Percentiles rank a stretch among this genome's conserved stretches.
phyloP scores from a whole-genome alignment of 35 echinoderm and acorn worm genomes.

The Heliocidaris erythrogramma region DNA sequence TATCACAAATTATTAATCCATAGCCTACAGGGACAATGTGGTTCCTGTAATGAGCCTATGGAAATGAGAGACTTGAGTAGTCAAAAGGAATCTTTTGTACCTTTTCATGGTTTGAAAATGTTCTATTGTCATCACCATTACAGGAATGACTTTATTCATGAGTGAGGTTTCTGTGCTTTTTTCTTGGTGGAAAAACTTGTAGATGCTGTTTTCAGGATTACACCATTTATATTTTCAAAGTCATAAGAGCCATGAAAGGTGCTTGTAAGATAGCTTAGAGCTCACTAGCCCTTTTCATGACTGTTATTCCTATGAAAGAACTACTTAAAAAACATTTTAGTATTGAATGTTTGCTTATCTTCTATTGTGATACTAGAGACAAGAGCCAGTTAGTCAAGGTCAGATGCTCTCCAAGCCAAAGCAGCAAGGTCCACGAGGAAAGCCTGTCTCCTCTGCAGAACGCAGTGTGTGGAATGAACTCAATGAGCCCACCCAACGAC shows the following conservation, averaged over 20 bases:
- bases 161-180: no score
- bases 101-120: no score
- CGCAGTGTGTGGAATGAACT: conserved; percentile 4
- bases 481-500: conserved; percentile 16
- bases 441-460: neutral
- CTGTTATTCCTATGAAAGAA: neutral
- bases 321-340: neutral
- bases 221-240: neutral
- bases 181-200: no score
- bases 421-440: neutral
- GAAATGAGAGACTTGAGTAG: no score
- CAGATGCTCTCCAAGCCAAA: conserved; percentile 67
- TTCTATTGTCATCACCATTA: no score
- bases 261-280: neutral
- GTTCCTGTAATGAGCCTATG: no score
- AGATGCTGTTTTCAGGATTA: no score
- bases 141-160: no score
- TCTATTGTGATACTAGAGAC: neutral
- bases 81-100: no score
- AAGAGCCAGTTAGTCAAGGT: conserved; percentile 28
- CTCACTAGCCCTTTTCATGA: neutral
- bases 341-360: neutral
- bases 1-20: no score
- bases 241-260: neutral
- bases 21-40: no score